Percentiles rank a stretch among this genome's conserved stretches.
Evolutionary conservation across 2,888 invertebrate species (phyloP).

Genomic region (Hirtodrosophila cameraria): DNA sequence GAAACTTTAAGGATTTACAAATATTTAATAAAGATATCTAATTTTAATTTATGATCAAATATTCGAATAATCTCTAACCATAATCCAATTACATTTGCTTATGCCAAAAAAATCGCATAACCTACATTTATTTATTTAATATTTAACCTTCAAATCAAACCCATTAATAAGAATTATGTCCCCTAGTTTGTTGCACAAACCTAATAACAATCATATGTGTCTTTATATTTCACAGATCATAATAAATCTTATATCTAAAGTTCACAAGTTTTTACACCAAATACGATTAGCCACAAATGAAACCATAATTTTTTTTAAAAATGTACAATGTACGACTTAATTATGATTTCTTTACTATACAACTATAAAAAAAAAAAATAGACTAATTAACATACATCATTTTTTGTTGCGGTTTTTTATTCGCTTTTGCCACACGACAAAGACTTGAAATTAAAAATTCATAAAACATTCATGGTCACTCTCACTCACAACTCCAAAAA

Average conservation of each 20-base stretch:
- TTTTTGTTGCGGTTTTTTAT: constrained; percentile 3
- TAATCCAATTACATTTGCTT: constrained; percentile 40
- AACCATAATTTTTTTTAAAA: constrained; percentile 44
- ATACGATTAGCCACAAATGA: constrained; percentile 51
- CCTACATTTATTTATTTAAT: constrained; percentile 22
- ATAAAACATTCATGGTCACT: constrained; percentile 46
- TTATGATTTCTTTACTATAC: constrained; percentile 41
- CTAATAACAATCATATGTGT: constrained; percentile 10
- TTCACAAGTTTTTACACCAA: constrained; percentile 21
- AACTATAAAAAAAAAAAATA: constrained; percentile 12
- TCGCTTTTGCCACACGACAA: constrained; percentile 47
- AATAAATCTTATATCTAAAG: constrained; percentile 32
- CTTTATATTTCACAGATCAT: constrained; percentile 13
- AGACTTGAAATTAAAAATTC: constrained; percentile 23
- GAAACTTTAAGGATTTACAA: background rate
- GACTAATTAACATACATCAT: constrained; percentile 71
- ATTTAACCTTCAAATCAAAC: constrained; percentile 21
- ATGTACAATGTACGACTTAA: constrained; percentile 60
- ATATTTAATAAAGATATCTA: background rate
- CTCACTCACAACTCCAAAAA: constrained; percentile 40
- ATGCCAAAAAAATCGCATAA: constrained; percentile 23
- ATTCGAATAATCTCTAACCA: background rate
- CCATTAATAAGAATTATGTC: constrained; percentile 37
- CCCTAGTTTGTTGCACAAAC: constrained; percentile 7
- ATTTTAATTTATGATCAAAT: background rate